Percentiles rank a stretch among this genome's conserved stretches.
phyloP scores from a whole-genome alignment of 2,888 invertebrate species.

The Macaria notata region DNA sequence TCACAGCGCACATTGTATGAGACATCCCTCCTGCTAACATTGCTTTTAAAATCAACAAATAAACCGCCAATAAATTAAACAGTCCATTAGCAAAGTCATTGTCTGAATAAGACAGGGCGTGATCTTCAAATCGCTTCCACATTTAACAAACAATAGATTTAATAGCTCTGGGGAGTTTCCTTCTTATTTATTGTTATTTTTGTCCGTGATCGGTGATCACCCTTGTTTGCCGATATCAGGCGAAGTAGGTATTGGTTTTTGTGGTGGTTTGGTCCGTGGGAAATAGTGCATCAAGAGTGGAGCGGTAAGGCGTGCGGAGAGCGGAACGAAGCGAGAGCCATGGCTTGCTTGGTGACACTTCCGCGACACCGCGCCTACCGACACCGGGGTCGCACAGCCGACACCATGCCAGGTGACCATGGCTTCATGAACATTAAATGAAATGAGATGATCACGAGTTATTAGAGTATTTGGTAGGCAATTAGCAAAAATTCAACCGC shows the following conservation, averaged over 20 bases:
- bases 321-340: constrained; percentile 71
- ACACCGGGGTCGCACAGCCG: constrained; percentile 58
- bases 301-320: constrained; percentile 49
- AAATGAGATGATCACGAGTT: too few species aligned
- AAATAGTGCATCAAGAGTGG: constrained; percentile 44
- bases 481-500: too few species aligned
- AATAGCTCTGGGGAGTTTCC: constrained; percentile 9
- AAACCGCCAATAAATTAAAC: constrained; percentile 10
- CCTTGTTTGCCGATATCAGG: constrained; percentile 16
- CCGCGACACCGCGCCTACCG: constrained; percentile 59
- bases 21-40: too few species aligned
- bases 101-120: constrained; percentile 46
- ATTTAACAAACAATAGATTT: constrained; percentile 49
- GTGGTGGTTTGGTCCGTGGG: constrained; percentile 41
- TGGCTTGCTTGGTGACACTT: constrained; percentile 65
- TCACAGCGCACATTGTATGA: constrained; percentile 8
- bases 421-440: not conserved
- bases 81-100: constrained; percentile 17
- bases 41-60: constrained; percentile 4
- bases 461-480: too few species aligned
- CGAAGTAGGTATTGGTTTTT: constrained; percentile 22
- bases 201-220: constrained; percentile 1
- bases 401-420: constrained; percentile 48
- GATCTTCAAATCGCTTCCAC: constrained; percentile 48
- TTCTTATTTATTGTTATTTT: constrained; percentile 18